Conservation (phyloP, 1,140 invertebrate species). For the Glossosoma conforme region DNA sequence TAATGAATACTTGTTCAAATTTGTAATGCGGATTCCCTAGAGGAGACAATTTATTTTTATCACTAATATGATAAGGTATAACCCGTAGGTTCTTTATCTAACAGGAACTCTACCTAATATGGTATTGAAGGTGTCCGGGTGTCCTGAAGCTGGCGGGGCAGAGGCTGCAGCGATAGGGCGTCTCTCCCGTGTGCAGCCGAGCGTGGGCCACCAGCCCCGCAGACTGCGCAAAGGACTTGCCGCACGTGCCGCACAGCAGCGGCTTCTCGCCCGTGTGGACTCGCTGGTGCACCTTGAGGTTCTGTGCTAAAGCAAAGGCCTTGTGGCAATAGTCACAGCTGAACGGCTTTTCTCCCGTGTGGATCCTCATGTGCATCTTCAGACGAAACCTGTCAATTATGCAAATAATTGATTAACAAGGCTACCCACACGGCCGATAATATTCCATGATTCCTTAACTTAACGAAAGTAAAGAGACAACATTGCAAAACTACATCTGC, state of each 20-base stretch:
- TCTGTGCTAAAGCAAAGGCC: constrained; percentile 41
- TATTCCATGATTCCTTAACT: too few species aligned
- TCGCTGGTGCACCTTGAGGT: constrained; percentile 50
- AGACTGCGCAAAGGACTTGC: constrained; percentile 49
- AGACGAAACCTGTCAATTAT: constrained; percentile 56
- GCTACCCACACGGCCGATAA: too few species aligned
- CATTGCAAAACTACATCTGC: too few species aligned
- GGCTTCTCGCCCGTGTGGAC: constrained; percentile 59
- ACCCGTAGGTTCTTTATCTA: too few species aligned
- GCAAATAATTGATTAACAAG: too few species aligned
- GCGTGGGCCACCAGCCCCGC: constrained; percentile 49
- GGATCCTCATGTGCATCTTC: constrained; percentile 87
- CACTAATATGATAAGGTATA: too few species aligned
- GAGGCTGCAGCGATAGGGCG: constrained; percentile 46
- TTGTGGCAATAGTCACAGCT: constrained; percentile 56
- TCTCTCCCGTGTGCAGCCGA: constrained; percentile 51
- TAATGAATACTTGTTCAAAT: too few species aligned
- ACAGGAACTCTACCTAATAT: constrained; percentile 50
- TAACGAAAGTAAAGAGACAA: too few species aligned
- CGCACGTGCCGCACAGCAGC: constrained; percentile 42
- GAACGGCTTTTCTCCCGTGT: constrained; percentile 89
- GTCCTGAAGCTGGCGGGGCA: constrained; percentile 45
- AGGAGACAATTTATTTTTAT: too few species aligned
- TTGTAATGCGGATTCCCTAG: too few species aligned
- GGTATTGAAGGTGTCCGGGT: constrained; percentile 46